Conservation (phyloP, 2,113 vertebrate species). For the Trematomus loennbergii region DNA sequence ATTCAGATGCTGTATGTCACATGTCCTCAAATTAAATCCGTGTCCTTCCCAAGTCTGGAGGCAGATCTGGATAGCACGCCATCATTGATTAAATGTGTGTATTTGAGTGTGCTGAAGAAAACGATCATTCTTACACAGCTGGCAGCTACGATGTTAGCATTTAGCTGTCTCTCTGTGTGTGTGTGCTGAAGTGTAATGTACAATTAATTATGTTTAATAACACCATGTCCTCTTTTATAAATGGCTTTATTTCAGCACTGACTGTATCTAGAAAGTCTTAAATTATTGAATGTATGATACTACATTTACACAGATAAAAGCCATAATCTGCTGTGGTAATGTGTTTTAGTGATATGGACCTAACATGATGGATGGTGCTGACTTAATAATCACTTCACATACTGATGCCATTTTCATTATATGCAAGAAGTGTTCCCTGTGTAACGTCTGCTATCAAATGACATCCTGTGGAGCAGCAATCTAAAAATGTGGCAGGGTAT, state of each 20-base stretch:
- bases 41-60: conserved; percentile 35
- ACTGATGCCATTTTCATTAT: background rate
- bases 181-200: background rate
- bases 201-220: background rate
- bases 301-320: background rate
- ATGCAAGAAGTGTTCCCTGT: background rate
- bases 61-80: conserved; percentile 38
- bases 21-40: conserved; percentile 40
- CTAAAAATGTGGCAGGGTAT: conserved; percentile 2
- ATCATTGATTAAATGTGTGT: conserved; percentile 35
- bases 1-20: conserved; percentile 53
- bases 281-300: too few relatives aligned
- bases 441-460: background rate
- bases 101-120: conserved; percentile 10
- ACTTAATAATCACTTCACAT: background rate
- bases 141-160: conserved; percentile 9
- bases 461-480: background rate
- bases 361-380: background rate
- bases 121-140: conserved; percentile 11
- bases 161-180: background rate
- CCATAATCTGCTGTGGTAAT: background rate
- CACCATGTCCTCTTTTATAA: background rate
- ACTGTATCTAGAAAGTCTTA: background rate
- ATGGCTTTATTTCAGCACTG: background rate
- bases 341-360: background rate